A percentile compares a stretch with the other conserved stretches of the same genome.
These are phyloP conservation scores for Sinocyclocheilus grahami DNA, from an alignment of 2,113 vertebrate species.

Conservation along the genomic window DNA sequence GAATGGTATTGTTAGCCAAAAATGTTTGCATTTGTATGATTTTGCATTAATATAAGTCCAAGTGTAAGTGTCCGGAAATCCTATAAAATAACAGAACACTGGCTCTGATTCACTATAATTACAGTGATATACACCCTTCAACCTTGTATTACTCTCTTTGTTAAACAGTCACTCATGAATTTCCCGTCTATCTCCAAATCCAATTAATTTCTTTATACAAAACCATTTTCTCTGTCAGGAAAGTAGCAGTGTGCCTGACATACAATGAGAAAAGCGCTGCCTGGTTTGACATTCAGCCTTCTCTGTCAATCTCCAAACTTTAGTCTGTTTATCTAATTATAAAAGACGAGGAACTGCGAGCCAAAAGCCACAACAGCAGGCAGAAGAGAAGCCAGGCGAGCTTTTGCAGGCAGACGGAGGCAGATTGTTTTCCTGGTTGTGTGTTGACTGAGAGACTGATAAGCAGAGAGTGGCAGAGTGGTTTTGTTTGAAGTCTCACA, in stretches of 20 bases:
- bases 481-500: conserved; percentile 33
- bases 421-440: conserved; percentile 35
- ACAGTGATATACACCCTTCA: background rate
- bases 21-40: background rate
- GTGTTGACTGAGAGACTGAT: conserved; percentile 34
- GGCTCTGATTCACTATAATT: background rate
- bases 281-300: background rate
- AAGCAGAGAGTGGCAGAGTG: conserved; percentile 41
- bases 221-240: background rate
- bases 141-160: background rate
- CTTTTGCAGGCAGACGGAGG: conserved; percentile 17
- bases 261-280: conserved; percentile 10
- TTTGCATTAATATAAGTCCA: background rate
- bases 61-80: background rate
- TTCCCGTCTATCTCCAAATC: conserved; percentile 5
- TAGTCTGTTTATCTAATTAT: conserved; percentile 24
- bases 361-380: background rate
- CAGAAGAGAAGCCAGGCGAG: conserved; percentile 2
- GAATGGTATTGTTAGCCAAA: background rate
- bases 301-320: conserved; percentile 34
- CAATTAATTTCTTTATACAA: conserved; percentile 11
- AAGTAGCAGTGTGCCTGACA: background rate
- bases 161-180: conserved; percentile 6
- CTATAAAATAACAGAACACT: background rate
- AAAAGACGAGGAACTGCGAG: background rate